Conservation (phyloP, 1,140 invertebrate genomes). For the Diorhabda elongata region DNA sequence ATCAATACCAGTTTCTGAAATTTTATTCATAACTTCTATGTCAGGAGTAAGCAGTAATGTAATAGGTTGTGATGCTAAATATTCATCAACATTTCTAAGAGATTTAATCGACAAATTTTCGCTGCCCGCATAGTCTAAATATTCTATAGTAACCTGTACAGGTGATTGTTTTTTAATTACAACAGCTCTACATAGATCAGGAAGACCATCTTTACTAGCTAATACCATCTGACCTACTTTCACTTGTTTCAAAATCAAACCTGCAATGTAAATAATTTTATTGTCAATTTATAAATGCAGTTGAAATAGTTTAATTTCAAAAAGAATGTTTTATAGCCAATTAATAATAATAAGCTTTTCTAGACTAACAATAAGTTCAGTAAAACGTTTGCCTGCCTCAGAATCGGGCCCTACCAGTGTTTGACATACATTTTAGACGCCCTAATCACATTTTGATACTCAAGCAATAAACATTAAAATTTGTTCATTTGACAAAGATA, state of each 20-base stretch:
- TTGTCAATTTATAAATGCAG: not conserved
- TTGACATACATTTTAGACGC: too few relatives aligned
- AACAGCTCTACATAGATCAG: constrained; percentile 11
- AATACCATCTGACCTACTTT: constrained; percentile 27
- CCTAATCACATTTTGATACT: too few relatives aligned
- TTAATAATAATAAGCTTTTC: too few relatives aligned
- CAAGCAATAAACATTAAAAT: too few relatives aligned
- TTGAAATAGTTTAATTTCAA: not conserved
- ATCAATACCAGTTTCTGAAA: not conserved
- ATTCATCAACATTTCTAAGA: constrained; percentile 21
- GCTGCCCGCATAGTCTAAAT: constrained; percentile 22
- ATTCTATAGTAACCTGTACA: constrained; percentile 13
- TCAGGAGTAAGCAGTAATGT: constrained; percentile 12
- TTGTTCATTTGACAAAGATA: too few relatives aligned
- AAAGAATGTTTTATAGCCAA: too few relatives aligned
- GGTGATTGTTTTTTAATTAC: constrained; percentile 3
- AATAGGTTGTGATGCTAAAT: constrained; percentile 9
- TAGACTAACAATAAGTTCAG: too few relatives aligned
- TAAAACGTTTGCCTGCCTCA: too few relatives aligned
- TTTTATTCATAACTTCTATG: constrained; percentile 5
- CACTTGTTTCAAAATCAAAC: constrained; percentile 6
- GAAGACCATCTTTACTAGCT: constrained; percentile 16
- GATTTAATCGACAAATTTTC: constrained; percentile 13
- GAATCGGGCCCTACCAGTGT: too few relatives aligned
- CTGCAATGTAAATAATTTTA: constrained; percentile 8